phyloP scores from a whole-genome alignment of 2,888 invertebrate genomes.

The Electrophaes corylata region DNA sequence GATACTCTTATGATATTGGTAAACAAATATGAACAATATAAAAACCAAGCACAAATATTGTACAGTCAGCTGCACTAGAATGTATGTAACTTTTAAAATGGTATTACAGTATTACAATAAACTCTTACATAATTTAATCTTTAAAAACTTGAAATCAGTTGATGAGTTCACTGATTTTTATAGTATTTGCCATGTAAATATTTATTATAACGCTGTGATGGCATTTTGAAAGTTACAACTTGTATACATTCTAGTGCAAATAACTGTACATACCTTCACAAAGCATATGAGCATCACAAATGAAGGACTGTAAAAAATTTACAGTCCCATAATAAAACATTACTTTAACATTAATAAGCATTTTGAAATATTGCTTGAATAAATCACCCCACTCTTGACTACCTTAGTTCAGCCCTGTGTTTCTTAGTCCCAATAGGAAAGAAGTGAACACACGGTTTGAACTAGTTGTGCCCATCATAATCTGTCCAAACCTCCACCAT shows the following conservation, averaged over 20 bases:
- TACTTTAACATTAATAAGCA: constrained; percentile 9
- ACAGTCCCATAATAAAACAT: constrained; percentile 3
- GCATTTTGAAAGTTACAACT: too few relatives aligned
- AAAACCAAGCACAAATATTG: neutral
- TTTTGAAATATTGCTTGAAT: neutral
- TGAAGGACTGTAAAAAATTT: constrained; percentile 2
- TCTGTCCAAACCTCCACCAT: constrained; percentile 9
- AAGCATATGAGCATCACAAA: constrained; percentile 11
- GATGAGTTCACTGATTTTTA: too few relatives aligned
- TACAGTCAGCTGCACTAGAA: too few relatives aligned
- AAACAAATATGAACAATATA: neutral
- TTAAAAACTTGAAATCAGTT: too few relatives aligned
- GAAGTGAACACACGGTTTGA: constrained; percentile 7
- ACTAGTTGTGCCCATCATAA: constrained; percentile 15
- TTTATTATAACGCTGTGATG: too few relatives aligned
- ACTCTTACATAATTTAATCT: too few relatives aligned
- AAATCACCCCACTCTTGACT: constrained; percentile 2
- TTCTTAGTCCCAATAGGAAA: constrained; percentile 8
- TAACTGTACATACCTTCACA: constrained; percentile 2
- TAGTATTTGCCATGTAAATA: too few relatives aligned
- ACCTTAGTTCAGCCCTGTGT: constrained; percentile 25
- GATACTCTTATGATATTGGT: neutral
- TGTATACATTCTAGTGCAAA: too few relatives aligned
- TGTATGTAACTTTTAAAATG: too few relatives aligned
- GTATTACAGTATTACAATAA: too few relatives aligned